Evolutionary conservation across 2,113 vertebrate species (phyloP).

Genomic region (Vulpes vulpes): DNA sequence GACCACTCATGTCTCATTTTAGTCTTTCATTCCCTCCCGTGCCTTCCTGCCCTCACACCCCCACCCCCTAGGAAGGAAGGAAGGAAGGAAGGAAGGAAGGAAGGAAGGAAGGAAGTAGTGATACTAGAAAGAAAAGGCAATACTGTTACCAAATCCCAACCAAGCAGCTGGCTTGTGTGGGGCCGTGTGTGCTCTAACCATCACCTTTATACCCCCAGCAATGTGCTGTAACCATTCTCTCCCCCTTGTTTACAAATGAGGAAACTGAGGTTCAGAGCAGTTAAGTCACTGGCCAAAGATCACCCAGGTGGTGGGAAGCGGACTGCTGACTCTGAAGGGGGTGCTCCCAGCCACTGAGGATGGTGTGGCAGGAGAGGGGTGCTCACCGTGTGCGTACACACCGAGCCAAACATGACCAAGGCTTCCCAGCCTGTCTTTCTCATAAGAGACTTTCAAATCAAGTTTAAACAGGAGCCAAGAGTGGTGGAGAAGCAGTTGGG

Average conservation of each 20-base stretch:
- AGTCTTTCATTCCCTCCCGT: background rate
- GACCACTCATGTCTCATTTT: background rate
- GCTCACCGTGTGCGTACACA: fast-evolving
- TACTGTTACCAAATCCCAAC: fast-evolving
- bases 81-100: background rate
- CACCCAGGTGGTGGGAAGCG: background rate
- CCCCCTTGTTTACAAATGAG: background rate
- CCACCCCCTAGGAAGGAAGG: background rate
- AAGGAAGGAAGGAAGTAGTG: background rate
- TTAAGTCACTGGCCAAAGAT: background rate
- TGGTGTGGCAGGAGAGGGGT: fast-evolving
- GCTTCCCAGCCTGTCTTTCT: background rate
- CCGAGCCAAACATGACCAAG: fast-evolving
- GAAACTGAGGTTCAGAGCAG: background rate
- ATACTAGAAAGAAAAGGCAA: fast-evolving
- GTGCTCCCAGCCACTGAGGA: fast-evolving
- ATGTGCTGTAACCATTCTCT: background rate
- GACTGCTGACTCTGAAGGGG: fast-evolving
- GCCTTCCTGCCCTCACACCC: background rate
- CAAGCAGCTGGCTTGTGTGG: fast-evolving
- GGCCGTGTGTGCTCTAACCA: fast-evolving
- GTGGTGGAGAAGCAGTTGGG: background rate
- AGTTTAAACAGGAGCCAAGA: background rate
- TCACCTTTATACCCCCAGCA: fast-evolving
- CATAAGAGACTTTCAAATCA: background rate